Evolutionary conservation across 2,888 invertebrate species (phyloP).

Genomic region (Netelia virgata): DNA sequence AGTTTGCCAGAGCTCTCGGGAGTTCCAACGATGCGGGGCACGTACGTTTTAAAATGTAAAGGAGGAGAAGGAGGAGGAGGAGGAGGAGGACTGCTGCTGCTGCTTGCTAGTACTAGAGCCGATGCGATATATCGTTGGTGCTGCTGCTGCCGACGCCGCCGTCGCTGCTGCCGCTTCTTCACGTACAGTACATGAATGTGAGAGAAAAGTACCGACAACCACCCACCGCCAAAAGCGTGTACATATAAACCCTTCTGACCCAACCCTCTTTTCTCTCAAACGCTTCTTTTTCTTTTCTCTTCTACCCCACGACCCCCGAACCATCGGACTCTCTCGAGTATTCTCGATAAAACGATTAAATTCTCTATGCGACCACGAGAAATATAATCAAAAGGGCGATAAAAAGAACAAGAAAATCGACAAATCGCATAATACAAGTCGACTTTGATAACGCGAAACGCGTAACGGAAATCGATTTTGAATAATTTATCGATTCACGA

Average conservation of each 20-base stretch:
- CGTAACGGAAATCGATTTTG: neutral
- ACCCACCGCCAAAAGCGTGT: conserved; percentile 16
- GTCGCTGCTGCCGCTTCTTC: conserved; percentile 34
- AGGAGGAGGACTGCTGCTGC: conserved; percentile 21
- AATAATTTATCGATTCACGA: no score
- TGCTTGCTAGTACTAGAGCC: conserved; percentile 39
- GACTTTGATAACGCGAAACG: neutral
- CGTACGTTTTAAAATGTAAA: conserved; percentile 80
- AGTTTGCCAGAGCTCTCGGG: conserved; percentile 62
- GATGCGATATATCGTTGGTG: conserved; percentile 37
- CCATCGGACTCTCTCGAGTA: conserved; percentile 6
- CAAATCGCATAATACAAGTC: no score
- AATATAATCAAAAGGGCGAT: conserved; percentile 44
- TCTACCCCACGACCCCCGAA: conserved; percentile 23
- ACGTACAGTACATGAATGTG: conserved; percentile 58
- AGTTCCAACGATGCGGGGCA: conserved; percentile 75
- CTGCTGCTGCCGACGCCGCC: conserved; percentile 18
- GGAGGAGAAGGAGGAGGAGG: conserved; percentile 58
- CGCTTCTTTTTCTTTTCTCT: conserved; percentile 17
- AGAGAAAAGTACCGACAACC: conserved; percentile 29
- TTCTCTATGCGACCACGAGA: conserved; percentile 45
- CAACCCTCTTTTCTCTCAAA: conserved; percentile 28
- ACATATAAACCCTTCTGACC: conserved; percentile 48
- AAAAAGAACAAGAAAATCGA: conserved; percentile 1
- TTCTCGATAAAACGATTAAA: conserved; percentile 64